phyloP scores from a whole-genome alignment of 2,888 invertebrate species.

The Vandiemenella viatica region DNA sequence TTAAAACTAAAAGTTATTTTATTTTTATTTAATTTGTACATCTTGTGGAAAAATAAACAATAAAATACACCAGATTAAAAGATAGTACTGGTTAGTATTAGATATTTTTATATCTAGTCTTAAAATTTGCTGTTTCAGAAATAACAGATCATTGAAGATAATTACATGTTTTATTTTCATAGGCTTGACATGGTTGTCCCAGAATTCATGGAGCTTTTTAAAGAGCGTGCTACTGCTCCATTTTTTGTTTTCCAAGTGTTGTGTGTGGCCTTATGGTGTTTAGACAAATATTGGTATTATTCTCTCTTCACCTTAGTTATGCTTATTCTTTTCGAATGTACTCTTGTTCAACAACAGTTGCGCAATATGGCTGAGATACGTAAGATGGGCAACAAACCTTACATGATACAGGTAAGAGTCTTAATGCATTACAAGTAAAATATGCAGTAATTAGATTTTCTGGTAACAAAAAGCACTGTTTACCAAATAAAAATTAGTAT shows the following conservation, averaged over 20 bases:
- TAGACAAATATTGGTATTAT: conserved; percentile 98
- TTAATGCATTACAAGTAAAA: not conserved
- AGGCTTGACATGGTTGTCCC: conserved; percentile 73
- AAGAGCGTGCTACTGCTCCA: conserved; percentile 94
- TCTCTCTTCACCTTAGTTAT: conserved; percentile 91
- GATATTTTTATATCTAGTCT: too few relatives aligned
- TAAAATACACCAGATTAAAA: too few relatives aligned
- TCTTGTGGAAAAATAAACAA: too few relatives aligned
- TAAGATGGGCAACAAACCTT: conserved; percentile 98
- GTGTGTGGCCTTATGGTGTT: conserved; percentile 95
- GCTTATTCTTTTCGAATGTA: conserved; percentile 93
- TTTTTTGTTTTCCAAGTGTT: conserved; percentile 99
- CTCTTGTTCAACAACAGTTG: conserved; percentile 93
- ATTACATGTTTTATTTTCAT: too few relatives aligned
- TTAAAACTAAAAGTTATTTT: too few relatives aligned
- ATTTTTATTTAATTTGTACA: too few relatives aligned
- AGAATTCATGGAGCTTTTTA: conserved; percentile 90
- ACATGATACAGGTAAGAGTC: conserved; percentile 53
- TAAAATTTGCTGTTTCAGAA: too few relatives aligned
- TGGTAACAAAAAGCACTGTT: not conserved
- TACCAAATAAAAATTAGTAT: not conserved
- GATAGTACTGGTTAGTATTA: too few relatives aligned
- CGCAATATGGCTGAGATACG: conserved; percentile 97
- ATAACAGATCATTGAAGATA: too few relatives aligned
- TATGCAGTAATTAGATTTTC: not conserved